A percentile compares a stretch with the other conserved stretches of the same genome.
Evolutionary conservation across 1,140 invertebrate genomes (phyloP).

Genomic region (Calosoma granatense): DNA sequence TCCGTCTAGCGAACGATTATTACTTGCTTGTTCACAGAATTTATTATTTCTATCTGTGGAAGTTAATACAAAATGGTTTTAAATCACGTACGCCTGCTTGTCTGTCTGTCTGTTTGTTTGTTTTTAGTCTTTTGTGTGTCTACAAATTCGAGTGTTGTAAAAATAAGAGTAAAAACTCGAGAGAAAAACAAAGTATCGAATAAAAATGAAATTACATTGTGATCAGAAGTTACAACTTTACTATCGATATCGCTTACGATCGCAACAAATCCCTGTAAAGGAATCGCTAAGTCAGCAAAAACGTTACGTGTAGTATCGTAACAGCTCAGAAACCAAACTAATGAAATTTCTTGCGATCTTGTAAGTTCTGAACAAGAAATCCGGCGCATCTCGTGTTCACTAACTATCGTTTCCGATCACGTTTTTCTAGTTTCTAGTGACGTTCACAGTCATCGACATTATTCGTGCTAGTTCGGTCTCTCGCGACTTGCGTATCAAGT

Average conservation of each 20-base stretch:
- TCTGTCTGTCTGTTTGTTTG: too few species aligned
- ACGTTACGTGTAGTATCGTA: not conserved
- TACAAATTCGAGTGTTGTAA: too few species aligned
- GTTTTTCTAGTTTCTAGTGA: not conserved
- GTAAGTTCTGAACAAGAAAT: not conserved
- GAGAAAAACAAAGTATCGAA: not conserved
- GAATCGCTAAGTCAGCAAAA: not conserved
- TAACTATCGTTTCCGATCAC: not conserved
- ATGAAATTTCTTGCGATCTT: slow-evolving; percentile 1
- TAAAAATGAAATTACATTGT: not conserved
- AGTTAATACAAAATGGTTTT: too few species aligned
- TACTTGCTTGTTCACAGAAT: too few species aligned
- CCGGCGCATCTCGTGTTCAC: not conserved
- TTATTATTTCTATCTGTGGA: too few species aligned
- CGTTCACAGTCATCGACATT: too few species aligned
- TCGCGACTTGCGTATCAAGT: too few species aligned
- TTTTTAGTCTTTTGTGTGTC: too few species aligned
- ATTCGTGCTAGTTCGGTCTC: too few species aligned
- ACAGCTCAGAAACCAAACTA: not conserved
- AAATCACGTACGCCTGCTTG: too few species aligned
- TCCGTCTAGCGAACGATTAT: too few species aligned
- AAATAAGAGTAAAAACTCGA: not conserved
- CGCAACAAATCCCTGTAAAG: not conserved
- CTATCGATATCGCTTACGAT: slow-evolving; percentile 3
- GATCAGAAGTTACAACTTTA: not conserved